These are phyloP conservation scores for Elachura formosa DNA, from an alignment of 2,113 vertebrate species.

Conservation along the genomic window DNA sequence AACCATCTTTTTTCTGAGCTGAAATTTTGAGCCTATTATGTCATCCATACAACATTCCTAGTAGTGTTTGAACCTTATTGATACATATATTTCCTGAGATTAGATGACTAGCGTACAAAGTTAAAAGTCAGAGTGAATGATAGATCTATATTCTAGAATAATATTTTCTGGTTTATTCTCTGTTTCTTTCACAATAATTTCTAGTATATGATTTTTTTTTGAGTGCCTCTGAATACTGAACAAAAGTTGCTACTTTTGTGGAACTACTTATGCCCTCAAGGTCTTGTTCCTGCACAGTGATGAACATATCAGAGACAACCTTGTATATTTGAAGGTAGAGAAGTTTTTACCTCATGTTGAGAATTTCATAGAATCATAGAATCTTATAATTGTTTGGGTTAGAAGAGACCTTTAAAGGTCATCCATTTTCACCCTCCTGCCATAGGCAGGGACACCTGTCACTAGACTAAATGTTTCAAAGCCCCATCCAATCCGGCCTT, in stretches of 20 bases:
- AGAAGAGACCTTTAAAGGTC: neutral
- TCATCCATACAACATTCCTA: neutral
- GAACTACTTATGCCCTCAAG: neutral
- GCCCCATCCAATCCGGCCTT: neutral
- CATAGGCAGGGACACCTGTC: neutral
- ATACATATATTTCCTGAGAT: neutral
- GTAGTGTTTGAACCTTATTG: neutral
- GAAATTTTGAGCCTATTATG: neutral
- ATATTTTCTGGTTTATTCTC: neutral
- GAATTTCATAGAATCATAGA: neutral
- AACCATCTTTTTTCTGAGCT: neutral
- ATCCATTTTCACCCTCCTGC: rapidly evolving
- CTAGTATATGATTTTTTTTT: neutral
- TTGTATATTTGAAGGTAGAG: neutral
- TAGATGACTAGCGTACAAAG: neutral
- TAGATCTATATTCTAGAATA: neutral
- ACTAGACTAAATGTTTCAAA: neutral
- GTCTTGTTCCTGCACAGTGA: neutral
- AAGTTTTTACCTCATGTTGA: neutral
- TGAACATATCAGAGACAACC: neutral
- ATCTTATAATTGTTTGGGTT: neutral
- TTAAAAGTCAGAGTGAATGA: neutral
- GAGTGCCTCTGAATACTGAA: neutral
- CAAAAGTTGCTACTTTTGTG: neutral
- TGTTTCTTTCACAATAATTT: neutral